phyloP scores from a whole-genome alignment of 2,797 vertebrate species.

The Furcifer pardalis region DNA sequence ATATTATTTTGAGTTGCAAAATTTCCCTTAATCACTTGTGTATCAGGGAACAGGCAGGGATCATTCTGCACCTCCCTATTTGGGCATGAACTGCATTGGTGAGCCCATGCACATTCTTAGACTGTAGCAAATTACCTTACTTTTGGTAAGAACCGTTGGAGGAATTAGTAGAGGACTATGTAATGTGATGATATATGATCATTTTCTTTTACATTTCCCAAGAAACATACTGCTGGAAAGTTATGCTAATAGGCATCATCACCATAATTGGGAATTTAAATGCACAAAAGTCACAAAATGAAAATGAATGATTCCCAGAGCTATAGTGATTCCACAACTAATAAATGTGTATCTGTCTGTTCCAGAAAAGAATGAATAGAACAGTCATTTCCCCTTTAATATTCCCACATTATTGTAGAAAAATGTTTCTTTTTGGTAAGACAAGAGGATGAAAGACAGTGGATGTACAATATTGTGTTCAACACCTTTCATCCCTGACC shows the following conservation, averaged over 20 bases:
- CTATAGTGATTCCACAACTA: slow-evolving; percentile 2
- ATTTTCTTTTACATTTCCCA: slow-evolving; percentile 35
- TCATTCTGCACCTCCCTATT: too few relatives aligned
- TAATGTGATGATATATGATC: slow-evolving; percentile 17
- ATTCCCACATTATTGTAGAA: not conserved
- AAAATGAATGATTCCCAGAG: not conserved
- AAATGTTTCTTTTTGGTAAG: not conserved
- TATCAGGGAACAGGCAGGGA: too few relatives aligned
- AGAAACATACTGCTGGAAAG: slow-evolving; percentile 22
- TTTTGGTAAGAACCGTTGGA: not conserved
- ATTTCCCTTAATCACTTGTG: not conserved
- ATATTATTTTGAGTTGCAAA: slow-evolving; percentile 4
- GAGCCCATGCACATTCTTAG: not conserved
- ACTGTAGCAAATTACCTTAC: not conserved
- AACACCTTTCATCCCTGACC: not conserved
- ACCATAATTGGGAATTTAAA: slow-evolving; percentile 26
- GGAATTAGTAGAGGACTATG: not conserved
- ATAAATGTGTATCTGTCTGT: not conserved
- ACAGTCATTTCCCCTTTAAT: not conserved
- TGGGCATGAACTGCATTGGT: not conserved
- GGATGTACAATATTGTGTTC: not conserved
- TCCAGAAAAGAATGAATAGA: not conserved
- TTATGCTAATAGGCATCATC: not conserved
- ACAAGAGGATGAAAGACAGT: not conserved
- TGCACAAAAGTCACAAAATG: not conserved